Evolutionary conservation across 1,140 invertebrate species (phyloP), one percentile per base, ranked within the genome.

Genomic region (Drosophila setifemur): DNA sequence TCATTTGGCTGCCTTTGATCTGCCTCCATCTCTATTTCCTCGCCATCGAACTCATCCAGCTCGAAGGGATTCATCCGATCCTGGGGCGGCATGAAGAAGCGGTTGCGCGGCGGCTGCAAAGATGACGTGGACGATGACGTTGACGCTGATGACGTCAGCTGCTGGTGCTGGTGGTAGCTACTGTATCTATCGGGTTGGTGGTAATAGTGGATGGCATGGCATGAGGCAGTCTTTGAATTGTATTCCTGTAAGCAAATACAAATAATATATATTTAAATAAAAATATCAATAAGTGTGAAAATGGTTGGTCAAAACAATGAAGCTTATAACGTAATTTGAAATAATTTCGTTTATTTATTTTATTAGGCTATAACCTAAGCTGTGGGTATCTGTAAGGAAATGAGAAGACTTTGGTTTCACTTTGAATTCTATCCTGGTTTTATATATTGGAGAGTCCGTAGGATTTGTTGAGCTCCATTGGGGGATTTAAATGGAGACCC

Each of bases 171-270:
- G 21, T 68, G 44, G 12, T 54, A 47, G 31, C 39, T 71, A 37
- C 39, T 72, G 28, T 31, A 49, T 28, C 42, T 52, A 19, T 28
- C 73, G 68, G 53, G 74, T 52, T 78, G 81, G 45, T 82, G 76
- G 67, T 88, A 88, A 53, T 89, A 89, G 42, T 89, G 82, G 64
- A 89, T 88, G 73, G 88, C 85, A 67, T 89, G 85, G 77, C 88
- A 89, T 85, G 83, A 85, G 75, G 88, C 88, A 89, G 88, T 89
- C 88, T 89, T 89, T 55, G 88, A 29, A 78, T 89, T 89, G 70
- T 89, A 89, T 89, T 89, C 82, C 88, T 89, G 35, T 0, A 77
- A 78, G 7, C 3, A 11, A 54, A 7, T n/a, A 35, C 0, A 1
- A 14, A 11, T 0, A 14, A 4, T 2, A 2, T 11, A 0, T n/a